Conservation (phyloP, 1,140 invertebrate species). For the Stegodyphus mimosarum region DNA sequence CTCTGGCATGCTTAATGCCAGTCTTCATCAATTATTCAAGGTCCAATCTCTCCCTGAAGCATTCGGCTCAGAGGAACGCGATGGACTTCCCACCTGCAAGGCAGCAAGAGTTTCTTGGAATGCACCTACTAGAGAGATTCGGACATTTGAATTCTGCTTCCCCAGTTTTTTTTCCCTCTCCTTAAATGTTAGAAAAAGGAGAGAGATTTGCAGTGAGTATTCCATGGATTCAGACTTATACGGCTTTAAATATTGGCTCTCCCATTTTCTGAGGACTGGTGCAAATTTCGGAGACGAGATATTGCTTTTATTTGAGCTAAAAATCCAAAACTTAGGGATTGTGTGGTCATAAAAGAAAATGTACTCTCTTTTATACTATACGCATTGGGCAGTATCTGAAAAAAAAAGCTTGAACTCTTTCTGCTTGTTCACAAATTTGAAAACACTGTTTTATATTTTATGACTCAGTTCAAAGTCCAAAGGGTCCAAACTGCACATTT, state of each 20-base stretch:
- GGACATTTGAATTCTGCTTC: slow-evolving; percentile 34
- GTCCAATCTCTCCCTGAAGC: slow-evolving; percentile 49
- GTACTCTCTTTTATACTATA: too few relatives aligned
- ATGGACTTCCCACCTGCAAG: slow-evolving; percentile 25
- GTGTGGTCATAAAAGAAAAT: slow-evolving; percentile 3
- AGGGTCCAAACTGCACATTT: too few relatives aligned
- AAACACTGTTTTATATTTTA: not conserved
- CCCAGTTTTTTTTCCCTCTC: slow-evolving; percentile 21
- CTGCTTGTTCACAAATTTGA: not conserved
- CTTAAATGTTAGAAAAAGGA: not conserved
- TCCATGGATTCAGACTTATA: not conserved
- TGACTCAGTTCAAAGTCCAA: too few relatives aligned
- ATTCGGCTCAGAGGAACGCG: slow-evolving; percentile 30
- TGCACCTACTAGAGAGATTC: slow-evolving; percentile 24
- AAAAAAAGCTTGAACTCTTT: slow-evolving; percentile 8
- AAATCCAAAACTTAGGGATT: slow-evolving; percentile 9
- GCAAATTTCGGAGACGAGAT: slow-evolving; percentile 1
- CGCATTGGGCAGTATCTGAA: not conserved
- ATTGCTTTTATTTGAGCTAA: slow-evolving; percentile 7
- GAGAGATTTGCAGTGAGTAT: not conserved
- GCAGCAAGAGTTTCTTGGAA: slow-evolving; percentile 22
- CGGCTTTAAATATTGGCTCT: slow-evolving; percentile 18
- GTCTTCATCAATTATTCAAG: slow-evolving; percentile 52
- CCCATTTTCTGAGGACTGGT: not conserved
- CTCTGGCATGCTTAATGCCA: slow-evolving; percentile 40